Evolutionary conservation across 2,113 vertebrate genomes (phyloP).

Genomic region (Hypocryptadius cinnamomeus): DNA sequence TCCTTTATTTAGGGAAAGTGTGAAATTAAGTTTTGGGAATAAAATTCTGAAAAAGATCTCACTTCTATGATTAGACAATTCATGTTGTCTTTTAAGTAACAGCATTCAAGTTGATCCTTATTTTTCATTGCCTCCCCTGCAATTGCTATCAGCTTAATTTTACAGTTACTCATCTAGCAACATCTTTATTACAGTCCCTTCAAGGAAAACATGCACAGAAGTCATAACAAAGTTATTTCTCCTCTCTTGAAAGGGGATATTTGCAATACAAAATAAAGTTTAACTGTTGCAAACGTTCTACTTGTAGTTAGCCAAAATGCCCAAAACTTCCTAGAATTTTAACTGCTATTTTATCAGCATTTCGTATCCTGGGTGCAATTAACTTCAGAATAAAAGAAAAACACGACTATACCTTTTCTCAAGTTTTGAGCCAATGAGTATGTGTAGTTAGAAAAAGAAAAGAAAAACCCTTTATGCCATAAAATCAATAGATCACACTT

Average conservation of each 20-base stretch:
- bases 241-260: background rate
- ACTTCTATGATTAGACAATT: background rate
- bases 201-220: background rate
- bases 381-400: background rate
- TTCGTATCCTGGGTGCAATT: background rate
- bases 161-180: background rate
- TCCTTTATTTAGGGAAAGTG: background rate
- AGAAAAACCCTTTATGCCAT: background rate
- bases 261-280: background rate
- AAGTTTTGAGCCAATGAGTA: slow-evolving; percentile 18
- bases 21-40: background rate
- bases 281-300: background rate
- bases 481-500: background rate
- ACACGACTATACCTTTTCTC: background rate
- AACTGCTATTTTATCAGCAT: background rate
- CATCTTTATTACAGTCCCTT: background rate
- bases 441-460: background rate
- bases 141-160: background rate
- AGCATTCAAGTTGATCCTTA: background rate
- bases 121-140: background rate
- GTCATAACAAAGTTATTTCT: background rate
- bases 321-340: background rate
- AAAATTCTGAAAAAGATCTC: background rate
- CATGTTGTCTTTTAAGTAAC: background rate
- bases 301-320: background rate